Evolutionary conservation across 2,888 invertebrate genomes (phyloP).

Genomic region (Limnephilus lunatus): DNA sequence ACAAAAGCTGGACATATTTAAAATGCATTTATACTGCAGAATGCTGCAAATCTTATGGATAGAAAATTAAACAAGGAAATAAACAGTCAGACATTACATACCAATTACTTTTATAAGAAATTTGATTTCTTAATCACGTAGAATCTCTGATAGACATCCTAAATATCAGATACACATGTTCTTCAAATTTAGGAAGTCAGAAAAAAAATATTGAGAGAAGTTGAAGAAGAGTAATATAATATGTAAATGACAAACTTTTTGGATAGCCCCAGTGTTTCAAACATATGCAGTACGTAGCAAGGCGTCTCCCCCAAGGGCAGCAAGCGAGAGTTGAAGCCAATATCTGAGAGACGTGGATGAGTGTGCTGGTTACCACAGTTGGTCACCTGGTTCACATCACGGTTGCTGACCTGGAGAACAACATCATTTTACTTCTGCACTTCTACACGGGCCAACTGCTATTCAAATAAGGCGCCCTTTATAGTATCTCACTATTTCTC

Average conservation of each 20-base stretch:
- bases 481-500: no score
- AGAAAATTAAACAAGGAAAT: background rate
- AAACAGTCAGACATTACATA: background rate
- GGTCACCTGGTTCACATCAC: constrained; percentile 76
- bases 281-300: constrained; percentile 83
- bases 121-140: background rate
- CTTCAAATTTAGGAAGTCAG: background rate
- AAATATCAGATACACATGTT: background rate
- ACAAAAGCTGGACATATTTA: background rate
- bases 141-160: background rate
- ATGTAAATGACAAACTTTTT: constrained; percentile 70
- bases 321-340: constrained; percentile 78
- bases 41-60: background rate
- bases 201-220: constrained; percentile 2
- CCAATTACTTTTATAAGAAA: background rate
- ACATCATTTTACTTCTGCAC: background rate
- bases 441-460: background rate
- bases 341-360: constrained; percentile 75
- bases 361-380: constrained; percentile 77
- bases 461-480: background rate
- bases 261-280: constrained; percentile 84
- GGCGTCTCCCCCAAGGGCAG: constrained; percentile 79
- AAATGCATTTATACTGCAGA: background rate
- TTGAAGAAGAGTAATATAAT: constrained; percentile 14
- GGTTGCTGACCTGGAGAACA: constrained; percentile 75